Base-by-base conservation (phyloP, 2,888 invertebrate genomes). In the Ariolimax columbianus region DNA sequence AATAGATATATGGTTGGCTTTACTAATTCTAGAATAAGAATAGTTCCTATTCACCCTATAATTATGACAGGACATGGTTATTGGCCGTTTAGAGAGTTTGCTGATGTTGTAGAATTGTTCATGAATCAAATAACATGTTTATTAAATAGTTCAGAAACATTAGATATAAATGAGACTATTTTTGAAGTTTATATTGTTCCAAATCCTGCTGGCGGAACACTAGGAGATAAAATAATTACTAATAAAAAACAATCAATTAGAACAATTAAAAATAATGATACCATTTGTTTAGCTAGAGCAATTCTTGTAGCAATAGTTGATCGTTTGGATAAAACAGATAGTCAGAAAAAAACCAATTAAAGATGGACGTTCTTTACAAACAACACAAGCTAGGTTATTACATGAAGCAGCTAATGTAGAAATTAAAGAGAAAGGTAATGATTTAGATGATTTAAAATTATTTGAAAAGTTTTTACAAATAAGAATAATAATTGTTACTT, bases 401-500 rank as follows among this genome's bases (percentile, higher is more conserved):
- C 40, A 72, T 72, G 26, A 72, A 72, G 9, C 19, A 23, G 40
- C 40, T 40, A 72, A 72, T 40, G 72, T 72, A 40, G 40, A 72
- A 72, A 72, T 72, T 40, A 72, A 72, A 72, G 0, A 19, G 26
- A 26, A 72, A 40, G 72, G 72, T 72, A 72, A 72, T 72, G 26
- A 72, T 40, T 40, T 72, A 72, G 72, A 72, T 72, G 72, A 72
- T 72, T 17, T 40, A 38, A 72, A 38, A 40, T 40, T 72, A 26
- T 72, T 72, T 40, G 72, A 72, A 72, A 40, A 72, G 11, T 33
- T 19, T 40, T 72, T 40, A 26, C 40, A 72, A 72, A 72, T 11
- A 72, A 72, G 72, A 40, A 72, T 72, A 72, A 19, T 72, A 72
- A 72, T 72, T 72, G 40, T 72, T 72, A 26, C 38, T 7, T 38